These are phyloP conservation scores for Agonopterix arenella DNA, from an alignment of 2,888 invertebrate species.

Conservation along the genomic window DNA sequence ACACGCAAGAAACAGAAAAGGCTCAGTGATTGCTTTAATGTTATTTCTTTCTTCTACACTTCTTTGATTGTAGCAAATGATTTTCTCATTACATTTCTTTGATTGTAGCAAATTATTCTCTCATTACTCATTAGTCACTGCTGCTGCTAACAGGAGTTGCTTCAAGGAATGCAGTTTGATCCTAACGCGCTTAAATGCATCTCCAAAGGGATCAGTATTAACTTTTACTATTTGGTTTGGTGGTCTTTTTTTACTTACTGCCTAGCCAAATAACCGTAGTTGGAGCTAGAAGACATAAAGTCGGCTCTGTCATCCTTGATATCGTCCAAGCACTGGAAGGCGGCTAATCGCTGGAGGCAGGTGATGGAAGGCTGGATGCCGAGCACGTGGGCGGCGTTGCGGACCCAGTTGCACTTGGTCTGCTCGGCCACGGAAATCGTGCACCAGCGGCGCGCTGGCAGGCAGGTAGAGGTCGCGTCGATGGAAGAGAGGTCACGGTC, in stretches of 20 bases:
- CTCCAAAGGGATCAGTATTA: too few species aligned
- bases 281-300: slow-evolving; percentile 77
- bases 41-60: too few species aligned
- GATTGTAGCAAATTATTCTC: too few species aligned
- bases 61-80: too few species aligned
- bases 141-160: too few species aligned
- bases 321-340: slow-evolving; percentile 73
- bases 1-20: too few species aligned
- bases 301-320: slow-evolving; percentile 71
- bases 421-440: slow-evolving; percentile 70
- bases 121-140: too few species aligned
- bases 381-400: slow-evolving; percentile 67
- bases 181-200: too few species aligned
- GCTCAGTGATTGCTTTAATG: too few species aligned
- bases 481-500: slow-evolving; percentile 41
- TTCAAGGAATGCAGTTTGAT: too few species aligned
- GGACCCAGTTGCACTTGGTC: slow-evolving; percentile 78
- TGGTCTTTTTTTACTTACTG: too few species aligned
- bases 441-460: slow-evolving; percentile 77
- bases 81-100: too few species aligned
- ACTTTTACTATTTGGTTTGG: background rate
- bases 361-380: slow-evolving; percentile 78
- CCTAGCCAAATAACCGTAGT: slow-evolving; percentile 79
- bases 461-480: slow-evolving; percentile 36
- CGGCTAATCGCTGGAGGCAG: slow-evolving; percentile 59